Base-by-base conservation (phyloP, 2,888 invertebrate species). In the Pegoplata infirma region DNA sequence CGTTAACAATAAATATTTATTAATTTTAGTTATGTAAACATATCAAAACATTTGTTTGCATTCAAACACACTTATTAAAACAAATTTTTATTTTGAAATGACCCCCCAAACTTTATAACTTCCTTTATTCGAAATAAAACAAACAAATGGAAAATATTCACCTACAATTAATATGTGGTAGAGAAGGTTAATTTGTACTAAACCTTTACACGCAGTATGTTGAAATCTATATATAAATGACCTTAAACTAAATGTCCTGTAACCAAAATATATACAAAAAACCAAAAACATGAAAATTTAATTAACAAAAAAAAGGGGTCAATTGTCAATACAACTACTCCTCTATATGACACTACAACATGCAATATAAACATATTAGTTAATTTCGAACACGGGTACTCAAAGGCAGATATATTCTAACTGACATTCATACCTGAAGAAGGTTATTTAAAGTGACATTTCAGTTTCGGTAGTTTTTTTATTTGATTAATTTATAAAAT, bases 251-350 rank as follows among this genome's bases (percentile, higher is more conserved):
- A 46, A 61, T 49, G 32, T 61, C 61, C 61, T 49, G 17, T 17
- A 19, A 49, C 17, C 61, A 36, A n/a, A n/a, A n/a, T n/a, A n/a
- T n/a, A n/a, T n/a, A 76, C 19, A 17, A 32, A 1, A n/a, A n/a
- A n/a, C n/a, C 8, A 32, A 10, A 2, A 2, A 23, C 6, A 10
- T 32, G 12, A 8, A 66, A 71, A 76, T 69, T 76, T 76, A 76
- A 76, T 76, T 76, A 71, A 76, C 51, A 69, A 76, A n/a, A n/a
- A n/a, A n/a, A n/a, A 76, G 53, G 75, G 75, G 76, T 76, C 69
- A 69, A 69, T 76, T 76, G 61, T 32, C 61, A 61, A 61, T 61
- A 47, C n/a, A 47, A 61, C 46, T 47, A 47, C 61, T n/a, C 12
- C 32, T 28, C 47, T 49, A 61, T 61, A 61, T 61, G 61, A 61